Base-by-base conservation (phyloP, 64 coral and sea anemone species). In the Dendronephthya gigantea region DNA sequence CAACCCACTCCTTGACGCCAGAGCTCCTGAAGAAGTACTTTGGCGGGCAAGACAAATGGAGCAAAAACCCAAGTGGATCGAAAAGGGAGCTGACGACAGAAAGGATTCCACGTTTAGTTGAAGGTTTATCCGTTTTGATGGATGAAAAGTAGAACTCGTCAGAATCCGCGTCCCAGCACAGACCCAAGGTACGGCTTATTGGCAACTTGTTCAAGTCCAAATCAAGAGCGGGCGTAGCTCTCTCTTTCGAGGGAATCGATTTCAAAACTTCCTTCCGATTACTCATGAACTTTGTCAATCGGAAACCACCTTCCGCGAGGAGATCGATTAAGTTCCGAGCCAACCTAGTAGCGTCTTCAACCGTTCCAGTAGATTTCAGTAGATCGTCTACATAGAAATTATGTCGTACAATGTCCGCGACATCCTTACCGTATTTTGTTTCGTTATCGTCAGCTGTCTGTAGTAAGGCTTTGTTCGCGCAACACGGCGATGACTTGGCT, bases 371-470 rank as follows among this genome's bases (percentile, higher is more conserved):
- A 75, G 69, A 75, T 38, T 75, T 75, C 29, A 75, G 17, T 4
- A 75, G 35, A 75, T 75, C 69, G 35, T 75, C 69, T 30, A 75
- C 69, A 29, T 75, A 75, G 35, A 75, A 75, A 75, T 75, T 31
- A 31, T 30, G 69, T 38, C 69, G 6, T 12, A 75, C n/a, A 33
- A 75, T 30, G 15, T 75, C 69, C 4, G 69, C 69, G 14, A 75
- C 30, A 30, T 75, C 69, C 17, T 35, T 38, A 29, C 69, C 30
- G n/a, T 75, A 75, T 75, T 75, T 75, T 2, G 35, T 15, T 75
- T 75, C 69, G 69, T 75, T 75, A 16, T 75, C 69, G 15, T 75
- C 69, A 5, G 69, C 69, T 2, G 69, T 29, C 15, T 75, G 69
- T 38, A 75, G 15, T 27, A 75, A 75, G 1, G 69, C 69, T 75